Evolutionary conservation across 2,797 vertebrate genomes (phyloP), one percentile per base, ranked within the genome.

Genomic region (Crocidura indochinensis): DNA sequence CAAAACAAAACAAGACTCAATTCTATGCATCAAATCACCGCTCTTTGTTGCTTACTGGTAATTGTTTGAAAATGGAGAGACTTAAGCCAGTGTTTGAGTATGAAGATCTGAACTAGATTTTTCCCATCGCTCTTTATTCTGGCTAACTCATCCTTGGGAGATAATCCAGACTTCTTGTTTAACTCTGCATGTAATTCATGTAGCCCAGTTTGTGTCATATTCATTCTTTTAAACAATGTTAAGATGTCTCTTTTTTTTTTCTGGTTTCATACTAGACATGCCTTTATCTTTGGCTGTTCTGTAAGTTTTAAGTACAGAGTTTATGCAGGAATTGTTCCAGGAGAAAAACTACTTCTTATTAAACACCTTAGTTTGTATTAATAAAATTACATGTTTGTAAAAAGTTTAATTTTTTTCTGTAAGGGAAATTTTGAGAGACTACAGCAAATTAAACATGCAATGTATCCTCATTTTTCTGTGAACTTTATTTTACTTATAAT

Each of bases 351-450:
- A 27, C 2, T 88, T 86, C 6, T 19, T 82, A 46, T 49, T 81
- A 69, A 76, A 87, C 5, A 78, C 15, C 29, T 88, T 47, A 62
- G 62, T 64, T 73, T 71, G 26, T 73, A 51, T 71, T 71, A 72
- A 78, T 91, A 11, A 76, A 89, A 73, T 56, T 94, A 86, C 1
- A 0, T 12, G 92, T 88, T 77, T 12, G 81, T 76, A 51, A 51
- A 83, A 53, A 69, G 76, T 92, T 93, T 91, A 80, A 71, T 94
- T 97, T 95, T 95, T 44, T 12, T 87, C 14, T 93, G 76, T 64
- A 4, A 2, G n/a, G 12, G 72, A 71, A 64, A 83, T 65, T 88
- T 79, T 96, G 53, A 75, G 90, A 51, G 94, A 94, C 69, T 87
- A 38, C 84, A 80, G 88, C 81, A 91, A 82, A 74, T 20, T 3